phyloP scores from a whole-genome alignment of 1,140 invertebrate genomes.

The Leptinotarsa texana region DNA sequence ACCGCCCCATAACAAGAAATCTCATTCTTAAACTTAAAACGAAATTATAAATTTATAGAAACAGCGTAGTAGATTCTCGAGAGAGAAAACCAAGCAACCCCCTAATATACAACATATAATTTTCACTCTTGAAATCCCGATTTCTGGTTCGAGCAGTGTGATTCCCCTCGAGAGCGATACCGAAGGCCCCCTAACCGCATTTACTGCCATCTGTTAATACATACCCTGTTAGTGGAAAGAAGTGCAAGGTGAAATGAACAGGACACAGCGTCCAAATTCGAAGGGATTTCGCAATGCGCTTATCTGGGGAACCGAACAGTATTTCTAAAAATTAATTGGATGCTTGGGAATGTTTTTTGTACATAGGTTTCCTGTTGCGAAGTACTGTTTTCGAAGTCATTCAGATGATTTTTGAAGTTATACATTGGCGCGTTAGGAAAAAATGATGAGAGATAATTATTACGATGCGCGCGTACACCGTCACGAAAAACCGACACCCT shows the following conservation, averaged over 20 bases:
- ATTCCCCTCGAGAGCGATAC: conserved; percentile 4
- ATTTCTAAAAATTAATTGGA: too few species aligned
- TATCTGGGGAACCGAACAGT: too few species aligned
- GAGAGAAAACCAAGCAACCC: not conserved
- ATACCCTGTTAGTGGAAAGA: not conserved
- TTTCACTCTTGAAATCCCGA: conserved; percentile 5
- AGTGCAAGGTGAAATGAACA: not conserved
- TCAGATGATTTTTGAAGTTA: too few species aligned
- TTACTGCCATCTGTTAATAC: conserved; percentile 8
- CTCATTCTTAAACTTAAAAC: not conserved
- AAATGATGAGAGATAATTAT: too few species aligned
- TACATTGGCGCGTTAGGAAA: too few species aligned
- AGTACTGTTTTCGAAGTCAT: too few species aligned
- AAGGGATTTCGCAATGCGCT: not conserved
- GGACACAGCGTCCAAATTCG: not conserved
- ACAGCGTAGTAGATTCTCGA: not conserved
- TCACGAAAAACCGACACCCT: too few species aligned
- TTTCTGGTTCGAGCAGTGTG: not conserved
- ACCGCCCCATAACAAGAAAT: not conserved
- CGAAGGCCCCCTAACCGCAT: conserved; percentile 4
- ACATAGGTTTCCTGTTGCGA: too few species aligned
- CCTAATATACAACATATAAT: not conserved
- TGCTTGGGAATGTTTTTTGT: too few species aligned
- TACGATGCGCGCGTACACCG: too few species aligned
- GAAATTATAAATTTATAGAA: conserved; percentile 9